Percentiles rank a stretch among this genome's conserved stretches.
These are phyloP conservation scores for Percopsis transmontana DNA, from an alignment of 2,113 vertebrate genomes.

Conservation along the genomic window DNA sequence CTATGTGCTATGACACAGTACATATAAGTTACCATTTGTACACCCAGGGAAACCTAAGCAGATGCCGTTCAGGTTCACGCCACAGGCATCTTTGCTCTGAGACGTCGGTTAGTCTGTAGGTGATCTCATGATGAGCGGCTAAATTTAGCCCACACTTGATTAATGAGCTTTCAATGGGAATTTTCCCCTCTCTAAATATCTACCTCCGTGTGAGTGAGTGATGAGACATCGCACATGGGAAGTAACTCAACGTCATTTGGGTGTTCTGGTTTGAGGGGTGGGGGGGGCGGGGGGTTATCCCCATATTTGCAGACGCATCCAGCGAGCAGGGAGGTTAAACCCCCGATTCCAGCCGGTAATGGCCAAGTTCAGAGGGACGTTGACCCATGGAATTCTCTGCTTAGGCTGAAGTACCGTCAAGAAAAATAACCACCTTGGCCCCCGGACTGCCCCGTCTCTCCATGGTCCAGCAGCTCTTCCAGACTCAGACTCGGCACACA, in stretches of 20 bases:
- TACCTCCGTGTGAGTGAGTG: conserved; percentile 43
- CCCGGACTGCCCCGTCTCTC: conserved; percentile 1
- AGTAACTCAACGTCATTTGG: neutral
- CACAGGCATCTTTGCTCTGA: neutral
- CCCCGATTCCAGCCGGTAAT: conserved; percentile 11
- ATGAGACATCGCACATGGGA: conserved; percentile 46
- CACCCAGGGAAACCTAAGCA: conserved; percentile 8
- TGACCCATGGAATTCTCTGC: conserved; percentile 24
- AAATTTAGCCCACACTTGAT: conserved; percentile 61
- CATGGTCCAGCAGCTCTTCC: conserved; percentile 14
- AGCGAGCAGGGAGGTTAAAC: conserved; percentile 1
- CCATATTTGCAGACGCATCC: neutral
- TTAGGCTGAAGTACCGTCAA: conserved; percentile 42
- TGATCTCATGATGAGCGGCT: conserved; percentile 50
- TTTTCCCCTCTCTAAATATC: conserved; percentile 52
- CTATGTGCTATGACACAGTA: too few species aligned
- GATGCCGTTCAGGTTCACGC: conserved; percentile 5
- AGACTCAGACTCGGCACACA: conserved; percentile 16
- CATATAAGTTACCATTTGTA: too few species aligned
- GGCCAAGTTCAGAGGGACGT: conserved; percentile 16
- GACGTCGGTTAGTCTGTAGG: conserved; percentile 16
- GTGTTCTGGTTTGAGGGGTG: neutral
- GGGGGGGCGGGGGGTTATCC: neutral
- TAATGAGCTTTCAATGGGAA: conserved; percentile 55
- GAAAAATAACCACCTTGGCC: conserved; percentile 58